phyloP scores from a whole-genome alignment of 1,140 invertebrate genomes.

The Diorhabda elongata region DNA sequence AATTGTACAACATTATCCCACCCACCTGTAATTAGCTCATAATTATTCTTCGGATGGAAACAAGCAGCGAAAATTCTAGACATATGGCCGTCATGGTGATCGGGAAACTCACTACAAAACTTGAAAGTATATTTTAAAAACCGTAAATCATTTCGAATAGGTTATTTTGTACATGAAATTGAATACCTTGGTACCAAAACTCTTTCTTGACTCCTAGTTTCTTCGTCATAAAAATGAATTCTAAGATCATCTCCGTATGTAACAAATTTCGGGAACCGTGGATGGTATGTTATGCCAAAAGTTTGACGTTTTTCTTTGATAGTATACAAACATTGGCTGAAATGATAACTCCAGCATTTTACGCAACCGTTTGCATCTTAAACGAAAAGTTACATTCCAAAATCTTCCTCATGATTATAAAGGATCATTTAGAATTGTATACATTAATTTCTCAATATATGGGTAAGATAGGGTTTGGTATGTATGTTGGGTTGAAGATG shows the following conservation, averaged over 20 bases:
- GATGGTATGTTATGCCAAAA: constrained; percentile 57
- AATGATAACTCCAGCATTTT: constrained; percentile 62
- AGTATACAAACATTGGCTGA: constrained; percentile 56
- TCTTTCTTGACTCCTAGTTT: constrained; percentile 56
- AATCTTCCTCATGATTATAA: no score
- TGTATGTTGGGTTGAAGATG: no score
- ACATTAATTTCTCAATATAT: no score
- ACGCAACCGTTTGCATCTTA: constrained; percentile 59
- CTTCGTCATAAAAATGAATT: constrained; percentile 61
- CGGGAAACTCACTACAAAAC: constrained; percentile 34
- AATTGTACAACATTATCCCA: constrained; percentile 70
- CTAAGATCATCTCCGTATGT: constrained; percentile 59
- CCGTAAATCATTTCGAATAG: neutral
- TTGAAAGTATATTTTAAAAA: neutral
- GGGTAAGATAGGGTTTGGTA: no score
- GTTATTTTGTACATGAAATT: neutral
- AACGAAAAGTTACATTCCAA: constrained; percentile 10
- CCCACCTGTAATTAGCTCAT: constrained; percentile 66
- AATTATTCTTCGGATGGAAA: constrained; percentile 62
- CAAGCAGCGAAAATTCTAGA: constrained; percentile 62
- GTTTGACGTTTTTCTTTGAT: constrained; percentile 59
- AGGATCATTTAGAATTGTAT: no score
- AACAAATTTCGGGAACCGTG: constrained; percentile 55
- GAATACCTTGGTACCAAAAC: constrained; percentile 55
- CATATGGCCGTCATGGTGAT: constrained; percentile 59